phyloP scores from a whole-genome alignment of 2,888 invertebrate species.

The Ormyrus nitidulus region DNA sequence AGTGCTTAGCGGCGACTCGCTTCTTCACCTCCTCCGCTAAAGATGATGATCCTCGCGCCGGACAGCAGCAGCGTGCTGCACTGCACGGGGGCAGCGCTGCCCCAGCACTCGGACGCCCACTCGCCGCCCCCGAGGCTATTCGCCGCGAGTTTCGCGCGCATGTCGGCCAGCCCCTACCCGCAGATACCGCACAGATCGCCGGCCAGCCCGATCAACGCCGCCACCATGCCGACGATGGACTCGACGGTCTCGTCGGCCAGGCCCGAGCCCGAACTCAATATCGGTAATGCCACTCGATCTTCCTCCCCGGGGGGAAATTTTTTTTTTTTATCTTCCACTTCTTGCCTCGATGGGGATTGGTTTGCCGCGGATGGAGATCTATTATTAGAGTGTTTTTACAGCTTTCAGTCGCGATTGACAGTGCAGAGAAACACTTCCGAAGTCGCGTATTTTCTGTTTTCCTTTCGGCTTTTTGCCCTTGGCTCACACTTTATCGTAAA shows the following conservation, averaged over 20 bases:
- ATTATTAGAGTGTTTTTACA: too few relatives aligned
- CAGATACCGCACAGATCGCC: slow-evolving; percentile 11
- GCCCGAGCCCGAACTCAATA: slow-evolving; percentile 84
- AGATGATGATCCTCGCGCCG: slow-evolving; percentile 81
- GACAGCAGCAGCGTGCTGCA: slow-evolving; percentile 82
- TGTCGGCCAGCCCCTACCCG: slow-evolving; percentile 34
- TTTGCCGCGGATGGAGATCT: slow-evolving; percentile 10
- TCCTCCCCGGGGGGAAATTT: too few relatives aligned
- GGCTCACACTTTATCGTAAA: too few relatives aligned
- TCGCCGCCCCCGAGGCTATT: slow-evolving; percentile 65
- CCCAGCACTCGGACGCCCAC: slow-evolving; percentile 49
- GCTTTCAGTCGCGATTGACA: too few relatives aligned
- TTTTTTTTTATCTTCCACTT: too few relatives aligned
- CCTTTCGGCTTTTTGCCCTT: neutral
- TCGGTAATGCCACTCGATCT: slow-evolving; percentile 77
- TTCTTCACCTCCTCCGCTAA: neutral
- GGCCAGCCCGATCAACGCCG: slow-evolving; percentile 40
- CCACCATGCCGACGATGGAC: slow-evolving; percentile 74
- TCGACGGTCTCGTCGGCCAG: slow-evolving; percentile 73
- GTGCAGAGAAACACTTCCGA: neutral
- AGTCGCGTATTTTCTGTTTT: neutral
- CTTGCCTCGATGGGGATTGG: neutral
- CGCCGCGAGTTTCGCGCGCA: slow-evolving; percentile 59
- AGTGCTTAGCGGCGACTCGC: slow-evolving; percentile 55
- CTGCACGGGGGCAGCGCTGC: slow-evolving; percentile 65